These are phyloP conservation scores for Onychomys arenicola DNA, from an alignment of 2,797 vertebrate species.

Conservation along the genomic window DNA sequence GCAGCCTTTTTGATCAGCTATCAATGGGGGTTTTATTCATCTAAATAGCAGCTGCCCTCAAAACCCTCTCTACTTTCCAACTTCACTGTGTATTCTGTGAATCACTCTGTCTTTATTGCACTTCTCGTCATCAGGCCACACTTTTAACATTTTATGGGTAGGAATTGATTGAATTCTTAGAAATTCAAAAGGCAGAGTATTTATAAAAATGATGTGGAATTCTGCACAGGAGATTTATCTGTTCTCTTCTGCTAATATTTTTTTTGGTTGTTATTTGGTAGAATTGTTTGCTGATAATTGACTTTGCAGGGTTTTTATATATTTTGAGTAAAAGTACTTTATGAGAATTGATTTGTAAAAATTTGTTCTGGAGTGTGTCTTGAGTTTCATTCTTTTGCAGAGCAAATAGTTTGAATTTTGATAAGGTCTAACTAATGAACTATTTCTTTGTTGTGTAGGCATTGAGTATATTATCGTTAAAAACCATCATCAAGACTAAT, in stretches of 20 bases:
- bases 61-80: background rate
- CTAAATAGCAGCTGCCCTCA: background rate
- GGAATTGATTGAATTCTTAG: background rate
- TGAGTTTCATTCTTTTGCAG: background rate
- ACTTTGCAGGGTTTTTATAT: background rate
- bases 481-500: background rate
- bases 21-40: constrained; percentile 7
- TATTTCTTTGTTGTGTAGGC: background rate
- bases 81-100: background rate
- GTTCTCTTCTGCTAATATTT: background rate
- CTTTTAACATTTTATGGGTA: background rate
- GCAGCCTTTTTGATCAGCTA: background rate
- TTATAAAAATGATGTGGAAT: background rate
- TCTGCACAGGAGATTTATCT: background rate
- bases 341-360: background rate
- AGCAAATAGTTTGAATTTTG: background rate
- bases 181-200: background rate
- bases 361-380: background rate
- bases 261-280: background rate
- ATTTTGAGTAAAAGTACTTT: background rate
- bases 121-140: background rate
- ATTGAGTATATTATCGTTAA: background rate
- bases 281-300: background rate
- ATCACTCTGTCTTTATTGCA: background rate
- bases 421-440: background rate